phyloP scores from a whole-genome alignment of 1,140 invertebrate genomes.

The Pinna nobilis region DNA sequence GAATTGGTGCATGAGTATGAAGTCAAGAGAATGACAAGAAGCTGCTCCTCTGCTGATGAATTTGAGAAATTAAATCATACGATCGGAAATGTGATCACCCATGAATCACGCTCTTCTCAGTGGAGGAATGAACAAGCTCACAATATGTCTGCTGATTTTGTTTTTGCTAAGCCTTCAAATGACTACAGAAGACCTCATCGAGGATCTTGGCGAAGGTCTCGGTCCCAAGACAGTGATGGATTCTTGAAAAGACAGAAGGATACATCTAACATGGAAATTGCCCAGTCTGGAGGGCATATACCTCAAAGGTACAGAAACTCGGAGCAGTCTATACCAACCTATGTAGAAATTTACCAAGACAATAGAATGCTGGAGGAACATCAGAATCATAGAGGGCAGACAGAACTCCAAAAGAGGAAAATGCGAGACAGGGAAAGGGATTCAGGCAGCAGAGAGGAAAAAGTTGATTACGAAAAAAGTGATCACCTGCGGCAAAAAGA shows the following conservation, averaged over 20 bases:
- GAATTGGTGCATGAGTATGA: slow-evolving; percentile 8
- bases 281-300: slow-evolving; percentile 28
- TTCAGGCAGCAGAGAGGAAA: background rate
- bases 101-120: slow-evolving; percentile 47
- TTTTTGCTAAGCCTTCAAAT: slow-evolving; percentile 25
- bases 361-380: slow-evolving; percentile 23
- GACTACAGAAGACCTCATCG: slow-evolving; percentile 30
- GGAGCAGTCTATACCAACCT: slow-evolving; percentile 40
- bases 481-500: background rate
- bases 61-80: slow-evolving; percentile 28
- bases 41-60: slow-evolving; percentile 44
- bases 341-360: slow-evolving; percentile 13
- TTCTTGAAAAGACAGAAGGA: slow-evolving; percentile 62
- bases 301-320: slow-evolving; percentile 27
- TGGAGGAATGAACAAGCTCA: slow-evolving; percentile 47
- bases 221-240: slow-evolving; percentile 66
- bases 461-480: no score
- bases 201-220: slow-evolving; percentile 56
- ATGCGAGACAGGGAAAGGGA: background rate
- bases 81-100: slow-evolving; percentile 12
- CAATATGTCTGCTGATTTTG: slow-evolving; percentile 19
- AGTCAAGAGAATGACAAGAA: slow-evolving; percentile 28
- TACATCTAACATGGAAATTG: slow-evolving; percentile 71
- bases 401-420: background rate
- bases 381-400: background rate